Evolutionary conservation across 2,888 invertebrate genomes (phyloP), one percentile per base, ranked within the genome.

Genomic region (Sympetrum striolatum): DNA sequence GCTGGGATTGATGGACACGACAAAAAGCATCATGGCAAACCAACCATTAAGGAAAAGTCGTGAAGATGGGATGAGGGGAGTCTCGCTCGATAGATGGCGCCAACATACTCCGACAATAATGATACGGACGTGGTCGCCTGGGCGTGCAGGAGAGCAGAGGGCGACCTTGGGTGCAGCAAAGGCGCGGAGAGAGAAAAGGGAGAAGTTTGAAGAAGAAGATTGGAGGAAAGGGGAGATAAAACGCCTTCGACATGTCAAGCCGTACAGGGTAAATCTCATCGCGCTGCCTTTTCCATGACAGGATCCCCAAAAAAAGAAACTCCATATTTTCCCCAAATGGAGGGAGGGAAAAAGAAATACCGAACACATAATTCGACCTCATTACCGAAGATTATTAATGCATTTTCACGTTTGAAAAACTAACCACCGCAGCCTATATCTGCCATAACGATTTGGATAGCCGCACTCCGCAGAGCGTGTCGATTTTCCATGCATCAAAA

Each of bases 61-160:
- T 48, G 81, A 12, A 18, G 81, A 22, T 39, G 48, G 80, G 80
- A 39, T 8, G 31, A 15, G 35, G 39, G 39, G n/a, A 53, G 81
- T 48, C 48, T 81, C 81, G 48, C 31, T 58, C 82, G 18, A 31
- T 48, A 53, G 82, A 15, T 82, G 82, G 82, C 82, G 82, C 82
- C 82, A 58, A n/a, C 18, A 31, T 35, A 25, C 31, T 53, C 58
- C 82, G 35, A 58, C 82, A 58, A 82, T 82, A 82, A 82, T 82
- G 82, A 82, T 82, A 82, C 82, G 82, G 58, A 58, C 82, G 53
- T 58, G 53, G 82, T 82, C 58, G 82, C 82, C 81, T 48, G 39
- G 58, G 35, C 37, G 39, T 80, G 80, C 39, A 44, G 39, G 39
- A 39, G 80, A 39, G 80, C 80, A 80, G 39, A 31, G 82, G 58